Base-by-base conservation (phyloP, 53 echinoderm and acorn worm genomes). In the Paracentrotus lividus region DNA sequence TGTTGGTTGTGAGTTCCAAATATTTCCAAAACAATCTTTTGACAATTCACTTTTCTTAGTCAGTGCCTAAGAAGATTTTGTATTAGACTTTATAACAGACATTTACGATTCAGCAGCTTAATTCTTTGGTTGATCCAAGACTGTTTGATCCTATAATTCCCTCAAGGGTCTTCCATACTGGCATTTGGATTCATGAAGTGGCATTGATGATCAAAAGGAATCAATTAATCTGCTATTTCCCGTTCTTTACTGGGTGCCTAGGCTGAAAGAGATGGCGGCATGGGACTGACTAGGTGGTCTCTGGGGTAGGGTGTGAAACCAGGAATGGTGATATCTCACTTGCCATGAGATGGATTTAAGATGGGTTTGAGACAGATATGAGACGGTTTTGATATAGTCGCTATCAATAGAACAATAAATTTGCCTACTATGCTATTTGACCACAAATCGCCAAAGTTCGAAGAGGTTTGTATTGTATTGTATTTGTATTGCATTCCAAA, bases 141-240 rank as follows among this genome's bases (percentile, higher is more conserved):
- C 36, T 5, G 86, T 33, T 20, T 55, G n/a, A 34, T 56, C 53
- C 36, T 5, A 8, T 86, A 56, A 89, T 89, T 89, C 89, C 44
- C 43, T 26, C 57, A 56, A 86, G 56, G 53, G 33, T 15, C 47
- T 34, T 8, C 57, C 86, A 86, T 55, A 54, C 33, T 15, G 86
- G 86, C 6, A 53, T 86, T 56, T 89, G 32, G 61, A 89, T 38
- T 2, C 26, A 1, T 42, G 65, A 61, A 53, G 72, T 49, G 29
- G 72, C 33, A 32, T 52, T 90, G 69, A 81, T 32, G 90, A 90
- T 90, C 90, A 69, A 90, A 72, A 51, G 72, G 49, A 90, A 90
- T 90, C 90, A 90, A 90, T 90, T 90, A 90, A 90, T 90, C 72
- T 36, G 15, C 66, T 43, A 90, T 72, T 72, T 90, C 69, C 90